Base-by-base conservation (phyloP, 2,113 vertebrate species). In the Equus quagga region DNA sequence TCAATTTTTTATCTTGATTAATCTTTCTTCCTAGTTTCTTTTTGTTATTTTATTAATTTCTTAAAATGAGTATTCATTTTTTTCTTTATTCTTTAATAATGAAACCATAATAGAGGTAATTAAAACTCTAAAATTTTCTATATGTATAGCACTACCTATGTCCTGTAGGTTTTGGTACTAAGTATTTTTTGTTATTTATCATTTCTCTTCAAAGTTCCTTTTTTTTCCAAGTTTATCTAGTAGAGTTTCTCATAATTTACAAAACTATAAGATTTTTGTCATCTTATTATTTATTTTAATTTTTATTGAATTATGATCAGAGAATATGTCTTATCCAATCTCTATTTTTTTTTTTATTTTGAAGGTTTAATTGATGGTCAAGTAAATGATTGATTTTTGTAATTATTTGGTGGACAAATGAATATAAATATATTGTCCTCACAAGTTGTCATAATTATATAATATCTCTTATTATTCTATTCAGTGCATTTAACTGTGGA, bases 361-460 rank as follows among this genome's bases (percentile, higher is more conserved):
- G 31, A 67, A 79, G 21, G 41, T 67, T 96, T 94, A 95, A 91
- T 46, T 81, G 81, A 81, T 46, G 18, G 14, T 69, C 41, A 80
- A 96, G 26, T 84, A 84, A 94, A 79, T 73, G 3, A 84, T 13
- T 96, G 28, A 94, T 62, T 49, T 91, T 82, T 84, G 18, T 60
- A 92, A 94, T 41, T 69, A 72, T 24, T 58, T 84, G 49, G 8
- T 79, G 24, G 33, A 24, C 31, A 94, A 90, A 91, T 91, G 26
- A 75, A 60, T 65, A 65, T 76, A 56, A 46, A 49, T 89, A 75
- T 26, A 75, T 67, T 62, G 7, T 11, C 24, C n/a, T 73, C 28
- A 75, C 56, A 79, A 75, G 76, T 17, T 64, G 8, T 44, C 80
- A 6, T 18, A 69, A 62, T 81, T 92, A 92, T 6, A 80, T 67